Conservation (phyloP, 2,888 invertebrate species). For the Sialis fuliginosa region DNA sequence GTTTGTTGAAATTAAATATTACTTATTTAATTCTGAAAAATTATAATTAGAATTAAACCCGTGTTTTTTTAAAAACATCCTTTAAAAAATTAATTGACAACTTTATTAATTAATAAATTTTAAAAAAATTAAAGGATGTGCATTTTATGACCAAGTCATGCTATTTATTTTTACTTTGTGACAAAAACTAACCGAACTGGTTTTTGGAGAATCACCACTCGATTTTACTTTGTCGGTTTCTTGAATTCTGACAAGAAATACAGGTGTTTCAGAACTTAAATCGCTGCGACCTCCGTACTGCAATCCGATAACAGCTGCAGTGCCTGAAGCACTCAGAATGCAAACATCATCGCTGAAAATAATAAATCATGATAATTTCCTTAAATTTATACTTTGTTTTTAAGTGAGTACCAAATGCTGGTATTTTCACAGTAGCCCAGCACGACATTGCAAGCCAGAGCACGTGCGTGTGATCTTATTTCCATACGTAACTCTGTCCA, state of each 20-base stretch:
- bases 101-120: too few species aligned
- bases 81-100: too few species aligned
- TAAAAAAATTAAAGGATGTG: too few species aligned
- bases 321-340: conserved; percentile 82
- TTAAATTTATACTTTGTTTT: not conserved
- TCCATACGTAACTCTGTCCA: conserved; percentile 95
- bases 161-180: too few species aligned
- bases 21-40: too few species aligned
- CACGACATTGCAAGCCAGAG: conserved; percentile 86
- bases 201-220: not conserved
- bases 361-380: conserved; percentile 1
- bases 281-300: conserved; percentile 19
- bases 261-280: not conserved
- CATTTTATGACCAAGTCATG: too few species aligned
- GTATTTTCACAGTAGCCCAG: conserved; percentile 86
- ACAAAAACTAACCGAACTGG: not conserved
- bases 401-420: conserved; percentile 56
- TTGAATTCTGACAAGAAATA: not conserved
- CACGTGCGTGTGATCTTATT: conserved; percentile 81
- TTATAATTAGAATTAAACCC: too few species aligned
- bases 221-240: not conserved
- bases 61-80: too few species aligned
- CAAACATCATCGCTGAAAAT: conserved; percentile 78
- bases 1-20: too few species aligned
- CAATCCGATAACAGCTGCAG: conserved; percentile 69